A percentile compares a stretch with the other conserved stretches of the same genome.
phyloP scores from a whole-genome alignment of 2,888 invertebrate species.

The Plagodis pulveraria region DNA sequence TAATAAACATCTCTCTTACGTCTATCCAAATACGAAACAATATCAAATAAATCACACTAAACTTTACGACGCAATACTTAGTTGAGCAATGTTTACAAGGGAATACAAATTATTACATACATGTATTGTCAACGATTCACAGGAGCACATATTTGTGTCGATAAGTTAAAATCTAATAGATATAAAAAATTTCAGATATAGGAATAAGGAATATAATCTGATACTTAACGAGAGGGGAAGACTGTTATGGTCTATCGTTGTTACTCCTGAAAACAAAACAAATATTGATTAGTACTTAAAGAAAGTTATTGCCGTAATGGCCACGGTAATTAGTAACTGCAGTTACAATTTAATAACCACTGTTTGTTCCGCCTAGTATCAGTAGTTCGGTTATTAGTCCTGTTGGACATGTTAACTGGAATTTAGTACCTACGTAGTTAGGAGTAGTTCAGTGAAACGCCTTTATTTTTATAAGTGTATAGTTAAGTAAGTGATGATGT shows the following conservation, averaged over 20 bases:
- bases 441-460: too few relatives aligned
- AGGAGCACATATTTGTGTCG: constrained; percentile 61
- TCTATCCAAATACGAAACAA: constrained; percentile 45
- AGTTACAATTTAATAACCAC: too few relatives aligned
- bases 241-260: constrained; percentile 81
- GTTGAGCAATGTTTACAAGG: constrained; percentile 77
- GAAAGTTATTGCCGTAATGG: too few relatives aligned
- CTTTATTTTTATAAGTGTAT: too few relatives aligned
- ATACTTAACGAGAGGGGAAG: constrained; percentile 80
- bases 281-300: constrained; percentile 2
- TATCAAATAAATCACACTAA: constrained; percentile 42
- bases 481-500: too few relatives aligned
- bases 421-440: too few relatives aligned
- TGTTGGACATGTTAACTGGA: too few relatives aligned
- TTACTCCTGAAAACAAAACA: constrained; percentile 64
- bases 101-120: constrained; percentile 72
- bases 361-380: too few relatives aligned
- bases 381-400: too few relatives aligned
- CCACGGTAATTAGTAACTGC: too few relatives aligned
- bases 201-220: constrained; percentile 79
- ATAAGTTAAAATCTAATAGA: constrained; percentile 70
- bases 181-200: constrained; percentile 77
- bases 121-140: constrained; percentile 83
- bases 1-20: constrained; percentile 25
- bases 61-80: constrained; percentile 58